Percentiles rank a stretch among this genome's conserved stretches.
phyloP scores from a whole-genome alignment of 2,797 vertebrate species.

The Knipowitschia caucasica region DNA sequence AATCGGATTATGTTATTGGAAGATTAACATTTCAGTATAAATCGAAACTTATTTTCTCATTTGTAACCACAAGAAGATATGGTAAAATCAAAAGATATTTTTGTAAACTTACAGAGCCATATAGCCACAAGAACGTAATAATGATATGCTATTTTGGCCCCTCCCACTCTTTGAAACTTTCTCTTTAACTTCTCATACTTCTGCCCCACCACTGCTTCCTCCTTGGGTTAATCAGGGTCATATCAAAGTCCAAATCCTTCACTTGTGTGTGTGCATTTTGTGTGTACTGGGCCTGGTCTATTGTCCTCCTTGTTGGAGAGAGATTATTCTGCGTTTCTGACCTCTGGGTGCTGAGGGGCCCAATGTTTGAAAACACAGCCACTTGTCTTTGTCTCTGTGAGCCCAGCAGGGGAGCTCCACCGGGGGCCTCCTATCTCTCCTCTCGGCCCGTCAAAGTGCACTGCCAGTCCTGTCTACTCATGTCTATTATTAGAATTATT shows the following conservation, averaged over 20 bases:
- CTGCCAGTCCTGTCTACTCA: slow-evolving; percentile 23
- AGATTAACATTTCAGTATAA: no score
- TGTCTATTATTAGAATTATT: slow-evolving; percentile 42
- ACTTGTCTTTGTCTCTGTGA: slow-evolving; percentile 68
- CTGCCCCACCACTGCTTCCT: slow-evolving; percentile 30
- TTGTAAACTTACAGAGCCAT: no score
- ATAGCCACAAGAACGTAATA: no score
- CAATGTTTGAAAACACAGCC: slow-evolving; percentile 77
- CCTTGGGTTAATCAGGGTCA: slow-evolving; percentile 75
- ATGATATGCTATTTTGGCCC: no score
- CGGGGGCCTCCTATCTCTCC: slow-evolving; percentile 44
- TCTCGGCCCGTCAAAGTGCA: slow-evolving; percentile 19
- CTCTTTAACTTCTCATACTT: slow-evolving; percentile 19
- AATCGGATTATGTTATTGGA: no score
- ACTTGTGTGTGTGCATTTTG: slow-evolving; percentile 29
- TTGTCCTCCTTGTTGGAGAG: slow-evolving; percentile 56
- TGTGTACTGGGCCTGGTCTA: slow-evolving; percentile 25
- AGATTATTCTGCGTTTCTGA: slow-evolving; percentile 77
- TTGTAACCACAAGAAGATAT: no score
- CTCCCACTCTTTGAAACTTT: slow-evolving; percentile 20
- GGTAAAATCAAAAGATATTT: no score
- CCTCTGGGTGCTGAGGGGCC: slow-evolving; percentile 68
- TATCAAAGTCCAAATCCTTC: slow-evolving; percentile 64
- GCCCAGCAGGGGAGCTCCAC: slow-evolving; percentile 58
- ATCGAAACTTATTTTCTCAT: no score